Evolutionary conservation across 92 coral and sea anemone species (phyloP).

Genomic region (Zoanthus sansibaricus): DNA sequence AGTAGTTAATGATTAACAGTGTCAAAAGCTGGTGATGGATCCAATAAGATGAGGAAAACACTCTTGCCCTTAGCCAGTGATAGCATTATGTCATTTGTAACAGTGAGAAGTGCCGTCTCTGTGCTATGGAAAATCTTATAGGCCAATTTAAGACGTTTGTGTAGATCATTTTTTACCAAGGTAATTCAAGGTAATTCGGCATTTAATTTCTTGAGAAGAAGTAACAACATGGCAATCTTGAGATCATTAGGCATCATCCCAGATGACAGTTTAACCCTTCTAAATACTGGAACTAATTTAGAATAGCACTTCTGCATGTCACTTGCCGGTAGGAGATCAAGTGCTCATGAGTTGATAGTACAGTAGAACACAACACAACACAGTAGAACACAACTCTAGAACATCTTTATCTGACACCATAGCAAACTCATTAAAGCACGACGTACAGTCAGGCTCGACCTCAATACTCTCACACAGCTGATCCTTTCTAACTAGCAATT

Average conservation of each 20-base stretch:
- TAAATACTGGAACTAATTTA: constrained; percentile 1
- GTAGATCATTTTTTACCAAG: constrained; percentile 40
- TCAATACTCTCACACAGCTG: too few species aligned
- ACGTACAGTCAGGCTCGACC: too few species aligned
- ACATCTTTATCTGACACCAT: too few species aligned
- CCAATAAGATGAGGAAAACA: background rate
- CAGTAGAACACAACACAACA: background rate
- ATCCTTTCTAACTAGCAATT: too few species aligned
- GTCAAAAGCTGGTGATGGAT: background rate
- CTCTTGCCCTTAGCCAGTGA: background rate
- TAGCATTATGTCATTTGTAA: background rate
- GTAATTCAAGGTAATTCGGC: constrained; percentile 33
- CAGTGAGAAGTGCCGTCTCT: background rate
- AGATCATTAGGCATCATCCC: background rate
- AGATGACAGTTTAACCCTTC: constrained; percentile 19
- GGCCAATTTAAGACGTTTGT: background rate
- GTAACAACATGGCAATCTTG: constrained; percentile 33
- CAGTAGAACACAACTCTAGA: background rate
- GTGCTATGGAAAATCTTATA: too few species aligned
- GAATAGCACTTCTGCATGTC: constrained; percentile 2
- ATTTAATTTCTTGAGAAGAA: constrained; percentile 28
- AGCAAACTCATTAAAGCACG: too few species aligned
- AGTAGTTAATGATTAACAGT: background rate
- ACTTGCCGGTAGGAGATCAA: constrained; percentile 39
- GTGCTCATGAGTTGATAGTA: constrained; percentile 42